These are phyloP conservation scores for Phylloscopus trochiloides DNA, from an alignment of 2,113 vertebrate species.

Conservation along the genomic window DNA sequence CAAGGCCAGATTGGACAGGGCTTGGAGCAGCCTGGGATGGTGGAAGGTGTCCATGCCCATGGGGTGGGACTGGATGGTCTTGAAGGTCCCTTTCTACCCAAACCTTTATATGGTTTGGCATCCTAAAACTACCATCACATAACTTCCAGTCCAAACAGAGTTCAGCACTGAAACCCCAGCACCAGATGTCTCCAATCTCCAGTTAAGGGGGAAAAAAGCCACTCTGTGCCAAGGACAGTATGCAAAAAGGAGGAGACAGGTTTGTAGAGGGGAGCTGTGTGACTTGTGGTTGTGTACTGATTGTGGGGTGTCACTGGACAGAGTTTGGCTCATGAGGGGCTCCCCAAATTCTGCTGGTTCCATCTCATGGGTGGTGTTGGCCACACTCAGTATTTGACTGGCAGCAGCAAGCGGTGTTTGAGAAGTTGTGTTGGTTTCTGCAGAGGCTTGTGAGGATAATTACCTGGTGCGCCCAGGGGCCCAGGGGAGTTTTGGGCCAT, in stretches of 20 bases:
- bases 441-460: background rate
- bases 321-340: background rate
- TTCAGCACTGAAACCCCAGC: background rate
- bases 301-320: background rate
- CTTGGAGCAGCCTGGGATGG: accelerated
- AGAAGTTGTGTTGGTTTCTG: background rate
- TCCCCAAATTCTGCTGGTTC: background rate
- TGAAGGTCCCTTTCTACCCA: background rate
- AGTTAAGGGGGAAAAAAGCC: background rate
- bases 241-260: background rate
- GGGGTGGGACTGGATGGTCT: background rate
- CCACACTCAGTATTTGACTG: background rate
- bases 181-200: background rate
- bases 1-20: accelerated
- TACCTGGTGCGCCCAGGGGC: background rate
- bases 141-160: background rate
- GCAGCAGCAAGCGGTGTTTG: background rate
- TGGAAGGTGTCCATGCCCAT: background rate
- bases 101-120: background rate
- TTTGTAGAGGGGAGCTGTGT: background rate
- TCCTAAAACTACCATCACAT: background rate
- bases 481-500: background rate
- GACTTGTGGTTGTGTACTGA: background rate
- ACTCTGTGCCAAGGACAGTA: accelerated
- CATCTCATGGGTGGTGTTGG: accelerated